A percentile compares a stretch with the other conserved stretches of the same genome.
phyloP scores from a whole-genome alignment of 2,797 vertebrate genomes.

The Falco concolor region DNA sequence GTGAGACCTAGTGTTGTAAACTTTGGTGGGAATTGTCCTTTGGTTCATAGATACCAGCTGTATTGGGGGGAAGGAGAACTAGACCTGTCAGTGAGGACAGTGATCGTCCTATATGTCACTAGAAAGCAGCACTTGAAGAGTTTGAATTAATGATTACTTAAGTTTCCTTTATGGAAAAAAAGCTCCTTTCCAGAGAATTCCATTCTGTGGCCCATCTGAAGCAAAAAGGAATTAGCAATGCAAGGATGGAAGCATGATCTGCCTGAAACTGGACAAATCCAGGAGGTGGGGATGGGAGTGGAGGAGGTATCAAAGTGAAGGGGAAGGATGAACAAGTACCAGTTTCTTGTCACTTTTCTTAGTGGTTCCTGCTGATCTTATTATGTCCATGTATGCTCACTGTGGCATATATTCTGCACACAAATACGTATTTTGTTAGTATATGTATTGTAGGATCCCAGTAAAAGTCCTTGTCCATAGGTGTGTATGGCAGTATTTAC shows the following conservation, averaged over 20 bases:
- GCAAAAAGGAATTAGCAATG: neutral
- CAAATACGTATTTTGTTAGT: neutral
- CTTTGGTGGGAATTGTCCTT: neutral
- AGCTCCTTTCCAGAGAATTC: neutral
- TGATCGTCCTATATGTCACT: neutral
- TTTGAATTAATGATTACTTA: neutral
- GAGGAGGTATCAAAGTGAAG: neutral
- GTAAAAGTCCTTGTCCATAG: neutral
- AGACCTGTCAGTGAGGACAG: neutral
- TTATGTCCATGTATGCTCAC: neutral
- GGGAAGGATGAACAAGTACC: neutral
- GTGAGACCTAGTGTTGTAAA: neutral
- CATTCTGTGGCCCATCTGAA: neutral
- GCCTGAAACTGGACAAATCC: neutral
- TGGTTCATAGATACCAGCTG: neutral
- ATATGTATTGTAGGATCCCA: neutral
- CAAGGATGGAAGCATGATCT: neutral
- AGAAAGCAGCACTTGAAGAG: neutral
- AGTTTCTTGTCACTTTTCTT: neutral
- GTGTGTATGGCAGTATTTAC: neutral
- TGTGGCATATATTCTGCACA: neutral
- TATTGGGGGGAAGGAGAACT: neutral
- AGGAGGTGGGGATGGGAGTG: neutral
- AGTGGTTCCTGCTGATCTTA: neutral
- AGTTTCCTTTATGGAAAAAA: neutral